Percentiles rank a stretch among this genome's conserved stretches.
phyloP scores from a whole-genome alignment of 2,888 invertebrate species.

The Argyresthia goedartella region DNA sequence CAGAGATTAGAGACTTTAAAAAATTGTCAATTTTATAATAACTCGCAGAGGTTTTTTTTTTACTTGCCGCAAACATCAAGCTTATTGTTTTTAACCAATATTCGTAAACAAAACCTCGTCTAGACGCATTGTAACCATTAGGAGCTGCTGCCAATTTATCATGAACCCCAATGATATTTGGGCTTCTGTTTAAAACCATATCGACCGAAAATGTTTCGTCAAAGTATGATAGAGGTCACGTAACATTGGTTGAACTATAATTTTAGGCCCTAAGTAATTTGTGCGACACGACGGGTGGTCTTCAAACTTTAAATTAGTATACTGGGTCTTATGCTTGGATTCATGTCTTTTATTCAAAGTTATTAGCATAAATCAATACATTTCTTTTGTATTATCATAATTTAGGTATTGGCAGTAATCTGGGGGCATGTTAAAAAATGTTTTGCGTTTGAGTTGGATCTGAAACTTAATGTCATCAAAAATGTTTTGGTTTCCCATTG shows the following conservation, averaged over 20 bases:
- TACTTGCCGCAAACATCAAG: constrained; percentile 34
- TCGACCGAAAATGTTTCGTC: too few species aligned
- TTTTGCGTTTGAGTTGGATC: too few species aligned
- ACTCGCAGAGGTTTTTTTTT: constrained; percentile 19
- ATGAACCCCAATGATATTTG: too few species aligned
- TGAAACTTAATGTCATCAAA: too few species aligned
- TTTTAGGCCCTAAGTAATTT: background rate
- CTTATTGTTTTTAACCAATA: constrained; percentile 2
- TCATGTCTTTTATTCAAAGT: background rate
- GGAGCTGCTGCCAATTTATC: too few species aligned
- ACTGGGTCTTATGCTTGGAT: background rate
- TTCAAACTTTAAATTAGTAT: constrained; percentile 1
- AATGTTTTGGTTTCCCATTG: too few species aligned
- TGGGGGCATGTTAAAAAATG: too few species aligned
- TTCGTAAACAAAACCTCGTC: constrained; percentile 51
- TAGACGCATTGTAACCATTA: constrained; percentile 45
- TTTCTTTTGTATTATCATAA: too few species aligned
- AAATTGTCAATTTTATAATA: background rate
- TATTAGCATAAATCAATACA: background rate
- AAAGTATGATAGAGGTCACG: background rate
- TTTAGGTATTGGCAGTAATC: too few species aligned
- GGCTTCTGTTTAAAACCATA: too few species aligned
- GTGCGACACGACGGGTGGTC: constrained; percentile 2
- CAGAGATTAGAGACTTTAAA: too few species aligned
- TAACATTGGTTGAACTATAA: background rate